A percentile compares a stretch with the other conserved stretches of the same genome.
Conservation (phyloP, 2,113 vertebrate genomes). For the Embiotoca jacksoni region DNA sequence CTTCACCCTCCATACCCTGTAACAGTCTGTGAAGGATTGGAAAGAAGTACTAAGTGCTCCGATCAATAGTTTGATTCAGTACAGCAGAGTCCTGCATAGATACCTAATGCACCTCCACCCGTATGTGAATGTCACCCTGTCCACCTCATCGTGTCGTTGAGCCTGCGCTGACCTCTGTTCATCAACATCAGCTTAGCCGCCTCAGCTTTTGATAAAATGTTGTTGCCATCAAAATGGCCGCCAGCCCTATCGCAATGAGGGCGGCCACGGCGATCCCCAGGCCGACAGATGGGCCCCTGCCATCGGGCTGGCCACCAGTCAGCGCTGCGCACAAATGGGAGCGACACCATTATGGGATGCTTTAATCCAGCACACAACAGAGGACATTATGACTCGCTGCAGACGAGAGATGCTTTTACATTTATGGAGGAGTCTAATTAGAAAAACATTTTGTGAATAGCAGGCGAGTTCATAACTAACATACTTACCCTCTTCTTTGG, state of each 20-base stretch:
- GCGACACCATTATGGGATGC: constrained; percentile 33
- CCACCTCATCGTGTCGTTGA: constrained; percentile 50
- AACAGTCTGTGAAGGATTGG: constrained; percentile 46
- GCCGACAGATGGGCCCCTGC: constrained; percentile 56
- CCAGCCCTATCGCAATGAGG: constrained; percentile 63
- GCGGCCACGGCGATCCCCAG: constrained; percentile 75
- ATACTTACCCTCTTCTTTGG: constrained; percentile 72
- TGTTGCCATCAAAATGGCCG: constrained; percentile 62
- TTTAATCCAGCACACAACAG: constrained; percentile 40
- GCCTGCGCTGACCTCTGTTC: constrained; percentile 24
- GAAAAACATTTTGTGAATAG: constrained; percentile 40
- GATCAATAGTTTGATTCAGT: constrained; percentile 52
- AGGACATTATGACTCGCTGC: constrained; percentile 44
- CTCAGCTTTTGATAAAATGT: constrained; percentile 70
- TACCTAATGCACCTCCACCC: constrained; percentile 59
- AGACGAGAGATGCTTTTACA: constrained; percentile 54
- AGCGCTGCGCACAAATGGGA: constrained; percentile 59
- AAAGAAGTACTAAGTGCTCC: constrained; percentile 43
- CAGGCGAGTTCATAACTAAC: constrained; percentile 35
- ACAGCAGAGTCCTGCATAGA: constrained; percentile 48
- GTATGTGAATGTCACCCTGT: constrained; percentile 53
- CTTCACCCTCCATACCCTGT: constrained; percentile 36
- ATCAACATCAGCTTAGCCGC: constrained; percentile 36
- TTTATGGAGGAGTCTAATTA: constrained; percentile 60
- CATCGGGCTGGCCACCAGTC: constrained; percentile 47